Percentiles rank a stretch among this genome's conserved stretches.
These are phyloP conservation scores for Motacilla tschutschensis DNA, from an alignment of 2,113 vertebrate genomes.

Conservation along the genomic window DNA sequence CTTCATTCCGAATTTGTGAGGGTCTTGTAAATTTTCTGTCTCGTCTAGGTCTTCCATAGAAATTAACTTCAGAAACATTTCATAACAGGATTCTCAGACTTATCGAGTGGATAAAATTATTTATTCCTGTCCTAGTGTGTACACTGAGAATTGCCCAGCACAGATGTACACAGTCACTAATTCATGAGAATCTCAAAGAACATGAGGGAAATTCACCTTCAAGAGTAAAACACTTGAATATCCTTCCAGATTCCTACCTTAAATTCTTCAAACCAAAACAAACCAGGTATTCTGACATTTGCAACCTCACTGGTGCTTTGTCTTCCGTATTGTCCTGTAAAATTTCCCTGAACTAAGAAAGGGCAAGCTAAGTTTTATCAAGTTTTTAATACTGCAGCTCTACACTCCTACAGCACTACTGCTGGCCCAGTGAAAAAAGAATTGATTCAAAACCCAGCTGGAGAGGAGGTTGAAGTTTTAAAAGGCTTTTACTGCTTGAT, in stretches of 20 bases:
- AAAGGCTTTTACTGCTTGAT: constrained; percentile 46
- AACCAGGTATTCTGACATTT: neutral
- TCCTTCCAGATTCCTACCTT: neutral
- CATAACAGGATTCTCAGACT: neutral
- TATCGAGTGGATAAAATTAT: neutral
- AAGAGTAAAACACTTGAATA: neutral
- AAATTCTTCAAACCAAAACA: neutral
- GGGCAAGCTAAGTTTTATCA: neutral
- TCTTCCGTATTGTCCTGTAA: neutral
- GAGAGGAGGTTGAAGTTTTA: constrained; percentile 14
- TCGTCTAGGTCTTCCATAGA: neutral
- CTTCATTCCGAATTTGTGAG: neutral
- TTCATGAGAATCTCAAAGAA: neutral
- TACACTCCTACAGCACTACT: neutral
- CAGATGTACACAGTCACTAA: neutral
- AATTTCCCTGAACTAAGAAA: neutral
- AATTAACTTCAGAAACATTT: neutral
- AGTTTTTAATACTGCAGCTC: neutral
- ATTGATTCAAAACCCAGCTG: constrained; percentile 27
- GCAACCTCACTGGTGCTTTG: neutral
- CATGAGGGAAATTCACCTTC: neutral
- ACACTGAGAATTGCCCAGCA: neutral
- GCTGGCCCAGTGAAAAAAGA: constrained; percentile 12
- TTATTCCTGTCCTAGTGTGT: neutral
- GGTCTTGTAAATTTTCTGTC: neutral